Percentiles rank a stretch among this genome's conserved stretches.
Conservation (phyloP, 2,888 invertebrate genomes). For the Apocheima hispidaria region DNA sequence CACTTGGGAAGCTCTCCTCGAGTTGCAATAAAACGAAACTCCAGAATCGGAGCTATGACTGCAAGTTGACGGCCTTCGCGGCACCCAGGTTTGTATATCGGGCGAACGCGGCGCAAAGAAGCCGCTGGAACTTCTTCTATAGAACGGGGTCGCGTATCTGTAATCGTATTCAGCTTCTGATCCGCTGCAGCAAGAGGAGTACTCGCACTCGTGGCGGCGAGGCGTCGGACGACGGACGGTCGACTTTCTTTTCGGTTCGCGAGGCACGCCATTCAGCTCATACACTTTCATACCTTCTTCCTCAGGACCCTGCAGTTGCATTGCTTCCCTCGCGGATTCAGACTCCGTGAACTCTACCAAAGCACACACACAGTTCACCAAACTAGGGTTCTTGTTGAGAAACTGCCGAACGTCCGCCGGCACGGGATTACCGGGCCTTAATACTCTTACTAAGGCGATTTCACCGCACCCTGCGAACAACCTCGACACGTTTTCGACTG, state of each 20-base stretch:
- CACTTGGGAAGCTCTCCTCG: slow-evolving; percentile 86
- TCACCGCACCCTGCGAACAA: slow-evolving; percentile 95
- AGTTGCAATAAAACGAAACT: slow-evolving; percentile 83
- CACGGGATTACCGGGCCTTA: slow-evolving; percentile 95
- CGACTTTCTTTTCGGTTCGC: slow-evolving; percentile 91
- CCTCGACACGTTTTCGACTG: slow-evolving; percentile 96
- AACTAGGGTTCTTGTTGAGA: slow-evolving; percentile 95
- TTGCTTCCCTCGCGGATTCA: slow-evolving; percentile 93
- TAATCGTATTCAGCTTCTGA: slow-evolving; percentile 82
- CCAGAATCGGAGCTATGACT: slow-evolving; percentile 87
- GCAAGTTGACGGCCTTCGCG: slow-evolving; percentile 87
- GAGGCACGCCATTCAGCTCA: slow-evolving; percentile 90
- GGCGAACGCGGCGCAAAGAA: slow-evolving; percentile 80
- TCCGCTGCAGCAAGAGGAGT: slow-evolving; percentile 84
- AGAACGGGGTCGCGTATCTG: slow-evolving; percentile 76
- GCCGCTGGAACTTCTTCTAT: slow-evolving; percentile 77
- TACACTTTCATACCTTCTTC: slow-evolving; percentile 90
- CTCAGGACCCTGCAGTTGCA: slow-evolving; percentile 87
- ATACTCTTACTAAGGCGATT: slow-evolving; percentile 94
- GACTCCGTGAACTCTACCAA: slow-evolving; percentile 96
- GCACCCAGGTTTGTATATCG: slow-evolving; percentile 88
- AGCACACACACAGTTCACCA: slow-evolving; percentile 94
- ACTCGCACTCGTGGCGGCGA: slow-evolving; percentile 89
- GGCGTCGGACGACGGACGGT: slow-evolving; percentile 87
- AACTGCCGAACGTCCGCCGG: slow-evolving; percentile 97